Evolutionary conservation across 2,797 vertebrate species (phyloP).

Genomic region (Hydrophis major): DNA sequence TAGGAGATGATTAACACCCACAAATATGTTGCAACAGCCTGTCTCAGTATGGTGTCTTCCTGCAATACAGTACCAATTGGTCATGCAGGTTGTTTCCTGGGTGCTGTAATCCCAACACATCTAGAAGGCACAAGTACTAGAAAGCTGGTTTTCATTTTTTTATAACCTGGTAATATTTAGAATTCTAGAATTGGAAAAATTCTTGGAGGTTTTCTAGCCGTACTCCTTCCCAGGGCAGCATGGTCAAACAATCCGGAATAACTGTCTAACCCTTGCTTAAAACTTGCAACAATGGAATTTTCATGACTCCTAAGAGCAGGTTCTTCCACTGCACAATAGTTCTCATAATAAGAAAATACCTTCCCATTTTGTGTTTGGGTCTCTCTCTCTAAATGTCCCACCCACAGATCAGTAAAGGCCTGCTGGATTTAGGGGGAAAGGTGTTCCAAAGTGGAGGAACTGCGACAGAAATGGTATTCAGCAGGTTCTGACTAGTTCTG

Average conservation of each 20-base stretch:
- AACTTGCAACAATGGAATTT: neutral
- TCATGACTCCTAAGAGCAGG: neutral
- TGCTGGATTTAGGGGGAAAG: neutral
- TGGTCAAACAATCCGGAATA: neutral
- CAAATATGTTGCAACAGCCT: neutral
- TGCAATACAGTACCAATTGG: neutral
- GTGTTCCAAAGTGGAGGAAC: neutral
- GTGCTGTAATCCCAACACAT: neutral
- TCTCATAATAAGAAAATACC: neutral
- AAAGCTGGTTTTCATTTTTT: neutral
- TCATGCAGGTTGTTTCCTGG: neutral
- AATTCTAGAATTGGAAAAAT: neutral
- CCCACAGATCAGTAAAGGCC: neutral
- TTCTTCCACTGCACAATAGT: neutral
- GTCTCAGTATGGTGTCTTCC: neutral
- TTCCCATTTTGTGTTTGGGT: neutral
- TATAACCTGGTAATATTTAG: neutral
- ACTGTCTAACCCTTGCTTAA: neutral
- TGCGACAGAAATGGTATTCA: neutral
- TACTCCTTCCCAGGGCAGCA: neutral
- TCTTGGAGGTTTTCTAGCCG: neutral
- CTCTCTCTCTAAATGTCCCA: neutral
- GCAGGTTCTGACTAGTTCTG: too few species aligned
- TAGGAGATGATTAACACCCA: neutral
- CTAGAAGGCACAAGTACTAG: neutral